These are phyloP conservation scores for Catharus minimus DNA, from an alignment of 2,113 vertebrate genomes.

Conservation along the genomic window DNA sequence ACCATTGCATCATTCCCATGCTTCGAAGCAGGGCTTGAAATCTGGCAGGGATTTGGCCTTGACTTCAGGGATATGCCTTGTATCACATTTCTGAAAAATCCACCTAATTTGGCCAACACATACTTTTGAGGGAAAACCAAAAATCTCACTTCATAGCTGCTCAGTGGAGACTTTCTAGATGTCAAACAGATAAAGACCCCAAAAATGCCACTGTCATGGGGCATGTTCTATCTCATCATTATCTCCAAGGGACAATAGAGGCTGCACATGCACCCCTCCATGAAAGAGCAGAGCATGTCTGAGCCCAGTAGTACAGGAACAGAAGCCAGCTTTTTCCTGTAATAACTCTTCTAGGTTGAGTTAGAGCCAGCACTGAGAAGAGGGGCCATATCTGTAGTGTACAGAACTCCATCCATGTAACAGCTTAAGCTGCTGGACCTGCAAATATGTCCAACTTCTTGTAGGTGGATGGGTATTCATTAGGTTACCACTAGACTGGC, in stretches of 20 bases:
- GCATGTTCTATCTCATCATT: not conserved
- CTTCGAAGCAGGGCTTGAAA: constrained; percentile 17
- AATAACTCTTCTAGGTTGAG: not conserved
- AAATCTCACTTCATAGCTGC: not conserved
- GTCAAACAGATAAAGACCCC: not conserved
- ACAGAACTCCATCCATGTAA: not conserved
- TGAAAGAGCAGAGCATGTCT: not conserved
- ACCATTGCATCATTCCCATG: constrained; percentile 31
- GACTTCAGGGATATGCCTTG: not conserved
- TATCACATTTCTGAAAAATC: constrained; percentile 22
- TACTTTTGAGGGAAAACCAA: not conserved
- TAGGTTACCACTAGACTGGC: not conserved
- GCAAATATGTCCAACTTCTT: not conserved
- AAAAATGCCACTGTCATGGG: not conserved
- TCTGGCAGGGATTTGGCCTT: not conserved
- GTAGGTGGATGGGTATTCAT: not conserved
- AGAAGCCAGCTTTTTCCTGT: not conserved
- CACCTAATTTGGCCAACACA: not conserved
- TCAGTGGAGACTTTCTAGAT: not conserved
- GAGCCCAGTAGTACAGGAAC: not conserved
- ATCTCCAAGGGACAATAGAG: not conserved
- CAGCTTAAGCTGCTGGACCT: not conserved
- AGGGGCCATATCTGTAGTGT: not conserved
- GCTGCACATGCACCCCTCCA: not conserved
- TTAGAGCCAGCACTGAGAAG: not conserved